Evolutionary conservation across 23 tunicate genomes (phyloP), one percentile per base, ranked within the genome.

Genomic region (Halocynthia aurantium): DNA sequence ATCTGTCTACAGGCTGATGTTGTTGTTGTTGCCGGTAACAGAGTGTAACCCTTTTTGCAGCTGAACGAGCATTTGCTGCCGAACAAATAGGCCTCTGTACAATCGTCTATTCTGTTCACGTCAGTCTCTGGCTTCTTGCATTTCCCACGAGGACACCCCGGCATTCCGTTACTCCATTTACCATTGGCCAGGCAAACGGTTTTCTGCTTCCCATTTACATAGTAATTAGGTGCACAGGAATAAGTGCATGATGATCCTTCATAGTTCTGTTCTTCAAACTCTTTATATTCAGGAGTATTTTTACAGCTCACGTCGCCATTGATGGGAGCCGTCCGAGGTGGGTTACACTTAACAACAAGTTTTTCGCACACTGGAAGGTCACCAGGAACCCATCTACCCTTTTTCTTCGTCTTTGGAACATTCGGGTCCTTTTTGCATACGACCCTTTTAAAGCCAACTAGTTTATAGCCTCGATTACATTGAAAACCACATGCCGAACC

Each of bases 21-120:
- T 6, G 5, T 52, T 20, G 12, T 68, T 69, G 76, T 76, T 52
- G 4, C 44, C 44, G 44, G 44, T 31, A 67, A 55, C 50, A 80
- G 57, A 52, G 52, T 52, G 72, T 55, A 80, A 7, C 83, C 83
- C 21, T 53, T 76, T n/a, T 80, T 31, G 58, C 83, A 80, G 0
- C 62, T 65, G 60, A 80, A 80, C 20, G 50, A 6, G 31, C 83
- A 80, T 52, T 50, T 62, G 51, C 83, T 80, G 19, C 76, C 83
- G 44, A 80, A 70, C 8, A 50, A 52, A 52, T 80, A 52, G 11
- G 44, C 74, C 20, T 69, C 61, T 12, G 83, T 80, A 54, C 78
- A 74, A 12, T 8, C 56, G 4, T 53, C 55, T 54, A 74, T 53
- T 8, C 78, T 5, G 62, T 74, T 74, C 8, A 31, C 54, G 31